These are phyloP conservation scores for Limenitis camilla DNA, from an alignment of 2,888 invertebrate species.

Conservation along the genomic window DNA sequence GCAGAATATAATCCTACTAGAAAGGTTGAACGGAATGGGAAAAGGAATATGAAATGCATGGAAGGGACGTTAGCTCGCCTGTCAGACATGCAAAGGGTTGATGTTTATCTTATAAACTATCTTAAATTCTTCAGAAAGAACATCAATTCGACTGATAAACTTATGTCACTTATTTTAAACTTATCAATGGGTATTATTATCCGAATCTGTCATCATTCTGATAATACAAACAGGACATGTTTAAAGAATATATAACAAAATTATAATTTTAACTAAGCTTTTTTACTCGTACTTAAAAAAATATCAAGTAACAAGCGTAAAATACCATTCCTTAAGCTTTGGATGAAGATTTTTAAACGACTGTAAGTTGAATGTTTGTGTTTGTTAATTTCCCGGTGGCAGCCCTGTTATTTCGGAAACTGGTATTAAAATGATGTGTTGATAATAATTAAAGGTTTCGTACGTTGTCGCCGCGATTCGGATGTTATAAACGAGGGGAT, in stretches of 20 bases:
- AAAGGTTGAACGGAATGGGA: conserved; percentile 70
- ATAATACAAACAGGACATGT: neutral
- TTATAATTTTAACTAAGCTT: neutral
- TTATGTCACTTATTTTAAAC: neutral
- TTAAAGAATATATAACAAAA: neutral
- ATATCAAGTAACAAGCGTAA: no score
- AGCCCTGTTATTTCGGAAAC: conserved; percentile 57
- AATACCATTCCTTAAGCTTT: no score
- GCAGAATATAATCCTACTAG: conserved; percentile 72
- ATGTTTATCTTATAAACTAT: conserved; percentile 51
- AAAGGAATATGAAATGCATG: conserved; percentile 71
- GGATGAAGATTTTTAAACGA: neutral
- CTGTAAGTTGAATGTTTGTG: neutral
- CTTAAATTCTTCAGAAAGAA: neutral
- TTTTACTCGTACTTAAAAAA: no score
- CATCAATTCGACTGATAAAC: neutral
- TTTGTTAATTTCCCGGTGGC: conserved; percentile 28
- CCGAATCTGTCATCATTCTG: neutral
- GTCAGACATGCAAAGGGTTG: conserved; percentile 56
- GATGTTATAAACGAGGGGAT: conserved; percentile 55
- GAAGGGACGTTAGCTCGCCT: conserved; percentile 63
- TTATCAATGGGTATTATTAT: neutral
- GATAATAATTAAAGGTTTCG: conserved; percentile 74
- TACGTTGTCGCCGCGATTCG: conserved; percentile 54
- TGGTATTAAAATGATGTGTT: conserved; percentile 72